Conservation (phyloP, 2,797 vertebrate genomes). For the Etheostoma nigrum region DNA sequence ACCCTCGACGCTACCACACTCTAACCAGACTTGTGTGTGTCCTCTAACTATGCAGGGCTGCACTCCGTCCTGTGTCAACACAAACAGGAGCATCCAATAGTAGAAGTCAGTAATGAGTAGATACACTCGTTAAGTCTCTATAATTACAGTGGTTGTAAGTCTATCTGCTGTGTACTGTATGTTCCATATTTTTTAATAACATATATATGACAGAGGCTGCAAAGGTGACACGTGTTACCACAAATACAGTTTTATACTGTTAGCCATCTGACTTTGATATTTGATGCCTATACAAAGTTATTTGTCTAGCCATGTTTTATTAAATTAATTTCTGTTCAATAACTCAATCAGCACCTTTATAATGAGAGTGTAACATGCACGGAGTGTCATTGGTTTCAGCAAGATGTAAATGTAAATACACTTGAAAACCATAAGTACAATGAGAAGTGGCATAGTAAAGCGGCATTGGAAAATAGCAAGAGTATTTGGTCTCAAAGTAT, state of each 20-base stretch:
- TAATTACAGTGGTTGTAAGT: constrained; percentile 44
- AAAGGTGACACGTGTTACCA: constrained; percentile 6
- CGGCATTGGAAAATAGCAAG: too few species aligned
- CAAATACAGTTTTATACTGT: neutral
- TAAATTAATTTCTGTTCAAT: neutral
- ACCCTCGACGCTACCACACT: constrained; percentile 1
- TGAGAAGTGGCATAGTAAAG: neutral
- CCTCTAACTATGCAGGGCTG: constrained; percentile 29
- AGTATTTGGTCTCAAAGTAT: neutral
- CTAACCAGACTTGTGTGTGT: constrained; percentile 15
- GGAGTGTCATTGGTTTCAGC: neutral
- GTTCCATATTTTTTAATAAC: constrained; percentile 46
- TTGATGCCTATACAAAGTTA: neutral
- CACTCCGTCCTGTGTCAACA: constrained; percentile 36
- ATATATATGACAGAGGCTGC: constrained; percentile 3
- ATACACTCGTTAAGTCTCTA: constrained; percentile 20
- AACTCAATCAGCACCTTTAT: neutral
- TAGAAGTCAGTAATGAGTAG: constrained; percentile 20
- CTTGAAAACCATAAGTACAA: neutral
- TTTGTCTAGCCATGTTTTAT: neutral
- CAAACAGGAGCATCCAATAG: constrained; percentile 32
- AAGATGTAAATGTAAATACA: neutral
- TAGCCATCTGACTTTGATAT: neutral
- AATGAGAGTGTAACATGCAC: neutral
- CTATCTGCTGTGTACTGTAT: constrained; percentile 17